Percentiles rank a stretch among this genome's conserved stretches.
These are phyloP conservation scores for Batillaria attramentaria DNA, from an alignment of 1,140 invertebrate species.

Conservation along the genomic window DNA sequence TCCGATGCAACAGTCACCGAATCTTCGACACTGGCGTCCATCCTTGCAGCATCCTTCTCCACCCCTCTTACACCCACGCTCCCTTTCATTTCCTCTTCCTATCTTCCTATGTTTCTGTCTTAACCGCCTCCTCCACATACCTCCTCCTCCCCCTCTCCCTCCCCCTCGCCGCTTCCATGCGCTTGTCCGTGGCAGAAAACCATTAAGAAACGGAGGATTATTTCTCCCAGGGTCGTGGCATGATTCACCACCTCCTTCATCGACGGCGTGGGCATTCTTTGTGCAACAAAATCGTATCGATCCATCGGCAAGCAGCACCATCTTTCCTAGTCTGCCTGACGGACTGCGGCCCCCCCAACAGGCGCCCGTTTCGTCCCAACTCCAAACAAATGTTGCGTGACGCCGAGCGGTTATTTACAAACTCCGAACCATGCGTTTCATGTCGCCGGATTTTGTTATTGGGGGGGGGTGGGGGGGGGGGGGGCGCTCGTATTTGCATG, in stretches of 20 bases:
- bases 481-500: not conserved
- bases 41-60: too few relatives aligned
- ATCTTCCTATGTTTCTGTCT: not conserved
- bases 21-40: too few relatives aligned
- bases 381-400: not conserved
- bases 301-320: not conserved
- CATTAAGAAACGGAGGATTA: not conserved
- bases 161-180: too few relatives aligned
- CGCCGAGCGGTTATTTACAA: not conserved
- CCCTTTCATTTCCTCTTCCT: too few relatives aligned
- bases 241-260: not conserved
- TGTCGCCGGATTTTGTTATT: too few relatives aligned
- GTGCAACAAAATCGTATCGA: slow-evolving; percentile 22
- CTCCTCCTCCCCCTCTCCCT: not conserved
- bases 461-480: too few relatives aligned
- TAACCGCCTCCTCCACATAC: not conserved
- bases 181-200: not conserved
- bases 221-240: not conserved
- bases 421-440: too few relatives aligned
- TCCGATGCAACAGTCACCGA: too few relatives aligned
- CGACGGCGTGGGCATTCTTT: not conserved
- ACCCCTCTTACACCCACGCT: too few relatives aligned
- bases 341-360: not conserved
- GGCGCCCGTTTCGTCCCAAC: not conserved
- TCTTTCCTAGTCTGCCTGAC: not conserved